phyloP scores from a whole-genome alignment of 2,888 invertebrate genomes.

The Macrophya annulata region DNA sequence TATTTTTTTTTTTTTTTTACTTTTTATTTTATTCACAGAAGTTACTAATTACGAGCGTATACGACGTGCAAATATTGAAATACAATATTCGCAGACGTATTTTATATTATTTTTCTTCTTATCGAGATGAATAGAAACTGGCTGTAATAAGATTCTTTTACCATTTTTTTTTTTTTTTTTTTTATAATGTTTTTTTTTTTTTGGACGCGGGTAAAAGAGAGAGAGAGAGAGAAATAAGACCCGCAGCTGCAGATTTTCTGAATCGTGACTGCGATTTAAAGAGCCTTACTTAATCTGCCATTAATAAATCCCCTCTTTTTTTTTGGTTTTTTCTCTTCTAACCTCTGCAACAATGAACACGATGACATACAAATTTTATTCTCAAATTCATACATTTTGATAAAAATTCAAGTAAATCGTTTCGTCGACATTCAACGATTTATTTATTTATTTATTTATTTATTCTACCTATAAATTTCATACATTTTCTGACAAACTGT shows the following conservation, averaged over 20 bases:
- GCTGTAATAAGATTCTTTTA: neutral
- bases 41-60: neutral
- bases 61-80: conserved; percentile 1
- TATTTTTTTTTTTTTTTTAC: neutral
- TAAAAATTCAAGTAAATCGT: neutral
- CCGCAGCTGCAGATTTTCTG: neutral
- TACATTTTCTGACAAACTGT: neutral
- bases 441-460: no score
- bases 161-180: neutral
- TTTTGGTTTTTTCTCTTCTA: neutral
- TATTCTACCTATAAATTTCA: neutral
- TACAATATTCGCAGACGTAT: neutral
- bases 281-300: conserved; percentile 17
- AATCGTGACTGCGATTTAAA: conserved; percentile 41
- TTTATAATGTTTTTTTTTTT: neutral
- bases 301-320: conserved; percentile 1
- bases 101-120: neutral
- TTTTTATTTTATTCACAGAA: neutral
- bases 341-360: neutral
- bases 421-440: neutral
- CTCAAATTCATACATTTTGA: neutral
- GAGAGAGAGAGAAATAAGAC: neutral
- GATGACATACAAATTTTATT: neutral
- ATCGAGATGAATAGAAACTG: neutral
- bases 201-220: neutral